Evolutionary conservation across 2,113 vertebrate genomes (phyloP).

Genomic region (Hydrochoerus hydrochaeris): DNA sequence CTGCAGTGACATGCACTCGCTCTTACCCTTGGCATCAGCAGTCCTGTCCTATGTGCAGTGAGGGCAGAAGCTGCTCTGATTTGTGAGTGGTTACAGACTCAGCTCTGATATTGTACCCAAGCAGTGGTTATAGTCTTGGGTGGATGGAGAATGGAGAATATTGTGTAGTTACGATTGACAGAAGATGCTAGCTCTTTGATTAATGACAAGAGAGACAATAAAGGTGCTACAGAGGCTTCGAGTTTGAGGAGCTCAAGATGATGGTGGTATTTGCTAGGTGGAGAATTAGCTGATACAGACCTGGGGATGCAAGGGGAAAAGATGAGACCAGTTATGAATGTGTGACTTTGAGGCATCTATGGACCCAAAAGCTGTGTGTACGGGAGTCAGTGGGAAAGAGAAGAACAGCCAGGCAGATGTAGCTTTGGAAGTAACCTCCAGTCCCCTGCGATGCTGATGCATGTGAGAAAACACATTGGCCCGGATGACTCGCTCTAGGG

Average conservation of each 20-base stretch:
- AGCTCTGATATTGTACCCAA: not conserved
- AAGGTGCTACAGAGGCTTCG: not conserved
- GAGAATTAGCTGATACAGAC: not conserved
- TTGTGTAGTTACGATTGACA: not conserved
- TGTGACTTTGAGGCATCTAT: not conserved
- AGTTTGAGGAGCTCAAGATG: not conserved
- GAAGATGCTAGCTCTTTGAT: not conserved
- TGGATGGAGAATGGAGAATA: not conserved
- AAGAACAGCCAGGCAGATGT: not conserved
- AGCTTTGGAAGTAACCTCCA: not conserved
- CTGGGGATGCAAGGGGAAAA: not conserved
- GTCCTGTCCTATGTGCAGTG: not conserved
- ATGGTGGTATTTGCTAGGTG: not conserved
- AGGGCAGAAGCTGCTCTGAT: not conserved
- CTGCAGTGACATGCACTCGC: accelerated
- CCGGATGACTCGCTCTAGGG: not conserved
- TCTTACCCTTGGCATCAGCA: not conserved
- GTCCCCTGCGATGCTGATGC: not conserved
- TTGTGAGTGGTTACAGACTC: not conserved
- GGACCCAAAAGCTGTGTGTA: not conserved
- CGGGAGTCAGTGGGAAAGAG: not conserved
- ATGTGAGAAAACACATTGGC: not conserved
- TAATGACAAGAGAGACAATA: not conserved
- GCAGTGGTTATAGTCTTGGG: not conserved
- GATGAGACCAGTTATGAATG: not conserved